Percentiles rank a stretch among this genome's conserved stretches.
phyloP scores from a whole-genome alignment of 1,140 invertebrate species.

The Calosoma granatense region DNA sequence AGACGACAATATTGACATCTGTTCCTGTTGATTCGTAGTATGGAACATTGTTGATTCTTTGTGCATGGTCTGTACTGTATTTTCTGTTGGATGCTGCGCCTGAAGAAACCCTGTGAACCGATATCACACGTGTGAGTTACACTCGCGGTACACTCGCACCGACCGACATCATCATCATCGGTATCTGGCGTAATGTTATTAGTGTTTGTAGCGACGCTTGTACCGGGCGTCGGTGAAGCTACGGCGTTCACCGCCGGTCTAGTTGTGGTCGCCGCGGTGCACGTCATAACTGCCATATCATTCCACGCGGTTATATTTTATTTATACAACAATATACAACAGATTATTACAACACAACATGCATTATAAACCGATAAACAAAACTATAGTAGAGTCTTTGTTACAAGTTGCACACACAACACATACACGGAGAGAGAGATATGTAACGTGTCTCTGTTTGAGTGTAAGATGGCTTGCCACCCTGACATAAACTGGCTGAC shows the following conservation, averaged over 20 bases:
- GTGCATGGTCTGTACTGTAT: slow-evolving; percentile 96
- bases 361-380: not conserved
- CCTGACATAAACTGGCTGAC: no score
- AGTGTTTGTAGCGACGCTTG: not conserved
- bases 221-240: not conserved
- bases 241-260: slow-evolving; percentile 29
- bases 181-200: slow-evolving; percentile 12
- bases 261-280: slow-evolving; percentile 11
- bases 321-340: no score
- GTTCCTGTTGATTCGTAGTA: slow-evolving; percentile 92
- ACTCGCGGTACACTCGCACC: slow-evolving; percentile 36
- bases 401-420: not conserved
- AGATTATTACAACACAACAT: no score
- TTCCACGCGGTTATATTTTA: not conserved
- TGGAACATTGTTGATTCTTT: slow-evolving; percentile 96
- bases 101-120: slow-evolving; percentile 69
- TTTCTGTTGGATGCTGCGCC: slow-evolving; percentile 92
- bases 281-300: slow-evolving; percentile 33
- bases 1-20: slow-evolving; percentile 94
- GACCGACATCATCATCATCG: slow-evolving; percentile 33
- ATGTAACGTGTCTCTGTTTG: not conserved
- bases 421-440: no score
- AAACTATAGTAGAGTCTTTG: not conserved
- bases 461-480: no score
- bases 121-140: slow-evolving; percentile 38